Conservation (phyloP, 2,797 vertebrate genomes). For the Coluber constrictor region DNA sequence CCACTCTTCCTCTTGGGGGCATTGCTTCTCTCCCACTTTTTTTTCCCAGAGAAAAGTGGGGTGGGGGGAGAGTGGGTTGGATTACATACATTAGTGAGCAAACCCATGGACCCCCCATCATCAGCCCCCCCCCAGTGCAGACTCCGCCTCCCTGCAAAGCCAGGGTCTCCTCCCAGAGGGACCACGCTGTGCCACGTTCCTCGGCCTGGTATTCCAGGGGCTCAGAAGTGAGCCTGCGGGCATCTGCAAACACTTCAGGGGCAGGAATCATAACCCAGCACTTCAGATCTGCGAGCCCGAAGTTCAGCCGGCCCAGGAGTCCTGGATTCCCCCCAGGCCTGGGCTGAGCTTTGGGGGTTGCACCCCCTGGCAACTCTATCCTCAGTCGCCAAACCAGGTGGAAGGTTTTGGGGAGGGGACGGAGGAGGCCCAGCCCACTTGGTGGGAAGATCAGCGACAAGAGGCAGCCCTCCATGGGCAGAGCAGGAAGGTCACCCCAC, state of each 20-base stretch:
- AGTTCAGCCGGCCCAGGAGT: background rate
- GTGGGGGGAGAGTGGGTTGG: background rate
- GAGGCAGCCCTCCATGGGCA: background rate
- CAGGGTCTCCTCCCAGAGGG: background rate
- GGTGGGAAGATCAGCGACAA: background rate
- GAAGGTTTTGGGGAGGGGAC: background rate
- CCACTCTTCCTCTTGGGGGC: background rate
- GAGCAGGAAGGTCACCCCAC: background rate
- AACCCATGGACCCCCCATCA: rapidly evolving
- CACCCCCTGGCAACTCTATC: background rate
- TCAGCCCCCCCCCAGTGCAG: background rate
- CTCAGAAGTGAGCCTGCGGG: background rate
- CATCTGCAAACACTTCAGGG: background rate
- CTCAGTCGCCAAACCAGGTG: background rate
- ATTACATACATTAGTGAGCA: background rate
- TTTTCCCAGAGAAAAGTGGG: background rate
- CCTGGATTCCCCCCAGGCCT: background rate
- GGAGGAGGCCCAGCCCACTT: background rate
- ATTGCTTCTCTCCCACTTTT: background rate
- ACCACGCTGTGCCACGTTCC: background rate
- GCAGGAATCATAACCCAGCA: background rate
- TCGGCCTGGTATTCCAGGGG: background rate
- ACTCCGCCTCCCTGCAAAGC: background rate
- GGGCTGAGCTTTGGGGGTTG: background rate
- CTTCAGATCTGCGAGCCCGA: background rate